Base-by-base conservation (phyloP, 35 echinoderm and acorn worm genomes). In the Acanthaster planci region DNA sequence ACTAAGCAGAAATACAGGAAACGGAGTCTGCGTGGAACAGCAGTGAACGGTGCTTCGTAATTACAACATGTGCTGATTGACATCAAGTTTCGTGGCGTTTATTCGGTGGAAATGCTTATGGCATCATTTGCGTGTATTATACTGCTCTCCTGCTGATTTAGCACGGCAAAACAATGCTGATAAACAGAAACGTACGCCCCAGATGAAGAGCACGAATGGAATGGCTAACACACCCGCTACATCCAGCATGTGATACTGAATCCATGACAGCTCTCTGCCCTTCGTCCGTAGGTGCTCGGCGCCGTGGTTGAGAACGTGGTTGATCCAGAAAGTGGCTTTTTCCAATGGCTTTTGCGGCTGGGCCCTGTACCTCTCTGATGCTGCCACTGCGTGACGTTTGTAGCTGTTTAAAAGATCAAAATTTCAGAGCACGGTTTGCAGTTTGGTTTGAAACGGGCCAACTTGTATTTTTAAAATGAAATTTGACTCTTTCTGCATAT, bases 221-320 rank as follows among this genome's bases (percentile, higher is more conserved):
- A 26, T 26, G 19, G 34, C 34, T 31, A 72, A 26, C 14, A 34
- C 64, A 29, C 23, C 64, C 23, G 64, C 64, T 72, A 72, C 34
- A 29, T 72, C 64, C 22, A 72, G 10, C 15, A 72, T 26, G 34
- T 72, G 26, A 10, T 31, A 35, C 64, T 72, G 29, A 6, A 72
- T 34, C 64, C 64, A 72, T 21, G 64, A 10, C 64, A 72, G 26
- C 10, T 35, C 64, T 14, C 64, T 26, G n/a, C 18, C 26, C 26
- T 72, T 72, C 10, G 91, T 67, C 18, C 82, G 38, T 0, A 93
- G 80, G 81, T 93, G 87, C 21, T 83, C 80, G 10, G 64, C 81
- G 42, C 91, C 91, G 38, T 88, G 80, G 27, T 89, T 84, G 18
- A 93, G 40, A 29, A 93, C 91, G 76, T 93, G 91, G 36, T 93